Base-by-base conservation (phyloP, 2,113 vertebrate species). In the Fregetta grallaria region DNA sequence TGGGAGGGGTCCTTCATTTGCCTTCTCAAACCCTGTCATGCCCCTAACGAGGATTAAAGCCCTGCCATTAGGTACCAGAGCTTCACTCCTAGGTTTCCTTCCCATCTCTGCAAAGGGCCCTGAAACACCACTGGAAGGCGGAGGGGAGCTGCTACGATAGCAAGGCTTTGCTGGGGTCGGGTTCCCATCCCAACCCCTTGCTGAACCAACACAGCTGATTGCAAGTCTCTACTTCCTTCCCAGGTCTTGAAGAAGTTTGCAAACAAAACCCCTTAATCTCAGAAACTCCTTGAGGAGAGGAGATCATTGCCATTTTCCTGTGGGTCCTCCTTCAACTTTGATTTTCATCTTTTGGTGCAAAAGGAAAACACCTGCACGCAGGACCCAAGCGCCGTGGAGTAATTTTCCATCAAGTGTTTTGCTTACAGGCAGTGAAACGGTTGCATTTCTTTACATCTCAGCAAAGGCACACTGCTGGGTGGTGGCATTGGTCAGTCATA, bases 321-420 rank as follows among this genome's bases (percentile, higher is more conserved):
- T 1, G 5, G 27, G 30, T 62, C 22, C 56, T 59, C 49, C 47
- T 36, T 74, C 80, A 34, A 14, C 32, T 27, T 61, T 59, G 36
- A 29, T 68, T 92, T 91, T 58, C 45, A 26, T 62, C n/a, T 96
- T 75, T 36, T 47, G n/a, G 6, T 32, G 52, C 20, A 21, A 59
- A 59, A 87, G 16, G 15, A 66, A 38, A 55, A 87, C 2, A 1
- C 42, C 71, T 73, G 40, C 65, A 49, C 1, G 1, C 36, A 72
- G 63, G 53, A 26, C 15, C 15, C 2, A 1, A 82, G 21, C 19
- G 29, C 59, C 3, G 0, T 1, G 15, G 55, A 22, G 26, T 32
- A 15, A 47, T 74, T 42, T 90, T 18, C 67, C 17, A 12, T 13
- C 32, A 25, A 61, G 19, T 10, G 5, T 68, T 75, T 56, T 34